Evolutionary conservation across 2,888 invertebrate species (phyloP), one percentile per base, ranked within the genome.

Genomic region (Athalia cordata): DNA sequence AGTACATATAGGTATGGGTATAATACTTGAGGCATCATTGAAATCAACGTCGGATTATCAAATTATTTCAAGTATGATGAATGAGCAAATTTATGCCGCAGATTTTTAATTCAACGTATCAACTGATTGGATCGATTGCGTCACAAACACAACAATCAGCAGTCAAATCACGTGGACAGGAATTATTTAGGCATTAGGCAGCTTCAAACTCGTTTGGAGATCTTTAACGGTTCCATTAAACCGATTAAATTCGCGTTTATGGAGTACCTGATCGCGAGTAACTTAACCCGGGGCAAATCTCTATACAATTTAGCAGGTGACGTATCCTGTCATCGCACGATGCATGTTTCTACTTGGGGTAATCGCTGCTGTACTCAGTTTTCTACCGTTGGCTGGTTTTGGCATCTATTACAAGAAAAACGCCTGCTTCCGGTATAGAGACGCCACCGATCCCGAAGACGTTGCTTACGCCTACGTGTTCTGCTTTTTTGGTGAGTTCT

Each of bases 391-490:
- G 83, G 85, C 93, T 75, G 96, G 96, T 59, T 93, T 95, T 84
- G 96, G 96, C 3, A 91, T 93, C 29, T 96, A 95, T 91, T 95
- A 88, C 67, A 85, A 88, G 5, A 86, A 87, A 13, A 86, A 89
- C 4, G 87, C 90, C 82, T 97, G 96, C 88, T 90, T 91, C 67
- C 93, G 96, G 66, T 96, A 96, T 90, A 92, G 96, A 78, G 93
- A 95, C 85, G 96, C 96, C 0, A 91, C 90, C 6, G 90, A 92
- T 47, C 87, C 92, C 0, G 89, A 90, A 57, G 96, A 96, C 90
- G 91, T 94, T 81, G 93, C 93, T 0, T 97, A 97, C 87, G 95
- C 96, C 4, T 93, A 94, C 84, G 90, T 96, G 72, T 96, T 95
- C 89, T 95, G 96, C 84, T 87, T 92, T 55, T 95, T 95, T 86